A percentile compares a stretch with the other conserved stretches of the same genome.
Evolutionary conservation across 2,113 vertebrate species (phyloP).

Genomic region (Tragulus kanchil): DNA sequence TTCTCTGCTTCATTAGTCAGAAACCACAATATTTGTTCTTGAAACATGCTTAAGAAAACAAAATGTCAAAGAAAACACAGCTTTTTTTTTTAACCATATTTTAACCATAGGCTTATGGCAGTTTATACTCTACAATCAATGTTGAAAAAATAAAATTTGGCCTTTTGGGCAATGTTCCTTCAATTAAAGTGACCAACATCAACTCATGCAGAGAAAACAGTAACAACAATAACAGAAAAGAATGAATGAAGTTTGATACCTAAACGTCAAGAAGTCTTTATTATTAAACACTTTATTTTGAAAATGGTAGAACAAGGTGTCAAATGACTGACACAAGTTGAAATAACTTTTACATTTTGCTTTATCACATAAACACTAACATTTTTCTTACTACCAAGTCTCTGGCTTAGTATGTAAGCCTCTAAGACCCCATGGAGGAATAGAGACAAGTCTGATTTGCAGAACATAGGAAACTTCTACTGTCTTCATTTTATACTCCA

Average conservation of each 20-base stretch:
- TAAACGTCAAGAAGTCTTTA: neutral
- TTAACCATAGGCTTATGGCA: neutral
- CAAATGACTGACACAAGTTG: neutral
- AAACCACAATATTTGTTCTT: constrained; percentile 55
- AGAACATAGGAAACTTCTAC: neutral
- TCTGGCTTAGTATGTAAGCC: neutral
- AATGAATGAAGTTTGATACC: neutral
- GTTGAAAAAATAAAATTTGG: constrained; percentile 46
- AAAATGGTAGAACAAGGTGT: neutral
- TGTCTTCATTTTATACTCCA: neutral
- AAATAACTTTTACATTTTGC: neutral
- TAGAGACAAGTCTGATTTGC: neutral
- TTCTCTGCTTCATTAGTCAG: neutral
- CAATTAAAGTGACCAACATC: neutral
- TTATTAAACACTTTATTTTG: neutral
- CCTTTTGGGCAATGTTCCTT: neutral
- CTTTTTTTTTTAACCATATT: neutral
- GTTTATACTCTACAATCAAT: neutral
- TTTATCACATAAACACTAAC: neutral
- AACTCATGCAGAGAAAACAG: neutral
- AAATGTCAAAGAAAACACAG: neutral
- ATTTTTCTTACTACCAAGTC: neutral
- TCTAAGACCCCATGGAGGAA: neutral
- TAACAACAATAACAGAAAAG: neutral
- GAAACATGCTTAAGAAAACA: constrained; percentile 18